Conservation (phyloP, 2,888 invertebrate genomes). For the Cryptophagus acutangulus region DNA sequence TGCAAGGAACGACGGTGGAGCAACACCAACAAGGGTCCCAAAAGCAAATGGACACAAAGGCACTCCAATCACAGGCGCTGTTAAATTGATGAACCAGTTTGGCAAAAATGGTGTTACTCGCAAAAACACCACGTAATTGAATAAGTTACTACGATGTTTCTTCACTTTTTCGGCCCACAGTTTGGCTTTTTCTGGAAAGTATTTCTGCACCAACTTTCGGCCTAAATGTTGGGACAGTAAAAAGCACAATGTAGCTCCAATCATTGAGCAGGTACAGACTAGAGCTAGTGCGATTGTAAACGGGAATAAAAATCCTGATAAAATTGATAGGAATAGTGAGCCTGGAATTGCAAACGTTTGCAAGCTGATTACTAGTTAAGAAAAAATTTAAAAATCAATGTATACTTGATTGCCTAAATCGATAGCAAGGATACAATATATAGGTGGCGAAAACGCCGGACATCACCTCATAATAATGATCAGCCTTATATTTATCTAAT, state of each 20-base stretch:
- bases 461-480: slow-evolving; percentile 88
- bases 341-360: slow-evolving; percentile 99
- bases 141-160: slow-evolving; percentile 80
- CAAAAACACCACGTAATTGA: slow-evolving; percentile 95
- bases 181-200: slow-evolving; percentile 81
- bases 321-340: slow-evolving; percentile 93
- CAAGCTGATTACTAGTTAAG: slow-evolving; percentile 60
- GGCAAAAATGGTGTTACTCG: slow-evolving; percentile 96
- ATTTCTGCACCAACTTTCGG: slow-evolving; percentile 74
- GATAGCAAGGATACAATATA: slow-evolving; percentile 99
- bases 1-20: slow-evolving; percentile 94
- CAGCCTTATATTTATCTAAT: slow-evolving; percentile 86
- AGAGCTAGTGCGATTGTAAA: slow-evolving; percentile 83
- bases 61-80: slow-evolving; percentile 94
- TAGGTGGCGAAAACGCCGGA: slow-evolving; percentile 85
- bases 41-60: slow-evolving; percentile 87
- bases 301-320: slow-evolving; percentile 94
- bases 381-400: slow-evolving; percentile 29
- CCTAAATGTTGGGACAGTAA: slow-evolving; percentile 88
- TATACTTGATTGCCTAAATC: slow-evolving; percentile 45
- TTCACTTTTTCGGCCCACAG: slow-evolving; percentile 81
- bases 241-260: slow-evolving; percentile 95
- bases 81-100: slow-evolving; percentile 98
- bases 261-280: slow-evolving; percentile 90
- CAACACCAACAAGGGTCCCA: slow-evolving; percentile 95